phyloP scores from a whole-genome alignment of 2,888 invertebrate species.

The Mythimna pallens region DNA sequence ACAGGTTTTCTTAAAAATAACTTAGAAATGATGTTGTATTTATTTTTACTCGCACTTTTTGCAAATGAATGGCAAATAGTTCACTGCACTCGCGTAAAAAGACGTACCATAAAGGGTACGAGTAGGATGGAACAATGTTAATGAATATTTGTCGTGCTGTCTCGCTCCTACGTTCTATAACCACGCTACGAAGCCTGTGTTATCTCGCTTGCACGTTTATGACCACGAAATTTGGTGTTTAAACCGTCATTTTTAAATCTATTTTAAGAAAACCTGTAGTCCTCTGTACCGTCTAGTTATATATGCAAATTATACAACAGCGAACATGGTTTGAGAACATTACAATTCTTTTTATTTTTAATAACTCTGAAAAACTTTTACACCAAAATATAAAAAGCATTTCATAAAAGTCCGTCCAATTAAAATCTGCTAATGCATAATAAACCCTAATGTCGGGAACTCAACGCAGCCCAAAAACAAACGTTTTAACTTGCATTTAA shows the following conservation, averaged over 20 bases:
- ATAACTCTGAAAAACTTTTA: too few relatives aligned
- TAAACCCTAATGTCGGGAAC: background rate
- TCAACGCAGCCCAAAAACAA: background rate
- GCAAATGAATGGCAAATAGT: background rate
- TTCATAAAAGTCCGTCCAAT: background rate
- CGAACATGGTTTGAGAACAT: background rate
- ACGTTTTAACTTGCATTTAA: background rate
- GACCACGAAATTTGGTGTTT: background rate
- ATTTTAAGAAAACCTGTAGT: slow-evolving; percentile 36
- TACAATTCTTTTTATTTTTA: background rate
- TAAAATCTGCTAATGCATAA: background rate
- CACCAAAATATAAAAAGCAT: too few relatives aligned
- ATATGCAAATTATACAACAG: slow-evolving; percentile 36
- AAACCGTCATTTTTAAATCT: background rate
- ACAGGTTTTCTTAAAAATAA: slow-evolving; percentile 25
- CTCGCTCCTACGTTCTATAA: slow-evolving; percentile 1
- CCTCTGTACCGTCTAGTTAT: slow-evolving; percentile 31
- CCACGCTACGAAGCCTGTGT: background rate
- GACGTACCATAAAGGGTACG: background rate
- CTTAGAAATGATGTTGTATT: background rate
- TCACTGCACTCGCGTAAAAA: background rate
- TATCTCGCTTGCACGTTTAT: background rate
- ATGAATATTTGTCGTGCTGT: background rate
- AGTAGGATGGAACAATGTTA: background rate
- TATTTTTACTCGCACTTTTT: background rate